Evolutionary conservation across 2,113 vertebrate genomes (phyloP).

Genomic region (Suncus etruscus): DNA sequence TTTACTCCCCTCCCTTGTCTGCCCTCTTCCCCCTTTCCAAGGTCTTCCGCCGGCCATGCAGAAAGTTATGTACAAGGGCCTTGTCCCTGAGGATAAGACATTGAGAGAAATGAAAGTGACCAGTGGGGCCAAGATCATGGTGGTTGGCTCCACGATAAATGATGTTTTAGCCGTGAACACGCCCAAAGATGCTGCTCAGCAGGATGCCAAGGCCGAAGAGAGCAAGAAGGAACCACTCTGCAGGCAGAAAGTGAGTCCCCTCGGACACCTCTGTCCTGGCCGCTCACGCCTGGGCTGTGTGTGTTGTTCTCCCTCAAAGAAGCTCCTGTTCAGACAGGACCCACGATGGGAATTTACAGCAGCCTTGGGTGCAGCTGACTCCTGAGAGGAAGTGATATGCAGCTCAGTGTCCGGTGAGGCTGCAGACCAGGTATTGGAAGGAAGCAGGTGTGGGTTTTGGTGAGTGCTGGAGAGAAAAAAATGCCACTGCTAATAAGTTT

Average conservation of each 20-base stretch:
- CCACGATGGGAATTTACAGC: constrained; percentile 65
- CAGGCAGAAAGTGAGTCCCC: constrained; percentile 93
- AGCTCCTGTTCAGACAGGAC: constrained; percentile 68
- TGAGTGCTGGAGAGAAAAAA: neutral
- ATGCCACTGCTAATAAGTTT: neutral
- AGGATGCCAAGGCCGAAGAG: constrained; percentile 97
- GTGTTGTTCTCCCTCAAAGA: constrained; percentile 35
- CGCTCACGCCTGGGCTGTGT: neutral
- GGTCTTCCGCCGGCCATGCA: constrained; percentile 99
- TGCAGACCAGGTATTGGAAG: constrained; percentile 12
- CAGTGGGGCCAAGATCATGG: constrained; percentile 99
- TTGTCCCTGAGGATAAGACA: constrained; percentile 97
- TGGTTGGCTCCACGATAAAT: constrained; percentile 98
- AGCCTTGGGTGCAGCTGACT: constrained; percentile 73
- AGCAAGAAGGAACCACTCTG: constrained; percentile 98
- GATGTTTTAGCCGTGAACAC: constrained; percentile 98
- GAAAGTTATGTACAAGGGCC: constrained; percentile 99
- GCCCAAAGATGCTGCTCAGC: constrained; percentile 96
- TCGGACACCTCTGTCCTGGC: fast-evolving
- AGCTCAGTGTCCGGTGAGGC: constrained; percentile 36
- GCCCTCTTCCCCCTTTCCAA: constrained; percentile 72
- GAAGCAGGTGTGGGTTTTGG: neutral
- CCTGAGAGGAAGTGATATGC: constrained; percentile 74
- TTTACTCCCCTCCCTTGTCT: neutral
- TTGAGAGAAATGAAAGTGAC: constrained; percentile 97